Percentiles rank a stretch among this genome's conserved stretches.
phyloP scores from a whole-genome alignment of 2,888 invertebrate genomes.

The Himalopsyche tibetana region DNA sequence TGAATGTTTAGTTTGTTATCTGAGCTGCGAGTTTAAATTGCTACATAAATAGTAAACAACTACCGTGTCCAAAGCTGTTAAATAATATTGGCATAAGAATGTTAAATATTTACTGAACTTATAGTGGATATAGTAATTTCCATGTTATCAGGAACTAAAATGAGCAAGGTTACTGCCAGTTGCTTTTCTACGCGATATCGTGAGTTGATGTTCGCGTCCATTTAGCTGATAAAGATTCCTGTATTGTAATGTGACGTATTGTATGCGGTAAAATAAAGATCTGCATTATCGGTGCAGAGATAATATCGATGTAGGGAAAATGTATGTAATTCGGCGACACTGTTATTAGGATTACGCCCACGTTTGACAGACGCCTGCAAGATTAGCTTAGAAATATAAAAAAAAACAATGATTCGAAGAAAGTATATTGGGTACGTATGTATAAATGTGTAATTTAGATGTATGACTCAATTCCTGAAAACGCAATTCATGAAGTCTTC shows the following conservation, averaged over 20 bases:
- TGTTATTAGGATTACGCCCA: slow-evolving; percentile 18
- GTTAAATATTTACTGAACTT: slow-evolving; percentile 3
- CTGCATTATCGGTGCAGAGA: slow-evolving; percentile 15
- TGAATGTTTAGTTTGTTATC: no score
- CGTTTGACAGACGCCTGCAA: not conserved
- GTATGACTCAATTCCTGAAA: slow-evolving; percentile 53
- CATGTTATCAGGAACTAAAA: not conserved
- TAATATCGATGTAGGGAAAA: not conserved
- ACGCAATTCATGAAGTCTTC: slow-evolving; percentile 49
- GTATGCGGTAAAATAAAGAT: slow-evolving; percentile 33
- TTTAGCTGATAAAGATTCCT: not conserved
- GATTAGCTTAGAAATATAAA: slow-evolving; percentile 7
- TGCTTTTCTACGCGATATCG: not conserved
- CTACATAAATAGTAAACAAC: not conserved
- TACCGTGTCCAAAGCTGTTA: not conserved
- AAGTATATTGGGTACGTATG: not conserved
- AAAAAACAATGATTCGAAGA: slow-evolving; percentile 1
- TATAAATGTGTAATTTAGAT: not conserved
- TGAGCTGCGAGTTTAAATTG: not conserved
- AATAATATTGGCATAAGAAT: slow-evolving; percentile 6
- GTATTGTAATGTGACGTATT: not conserved
- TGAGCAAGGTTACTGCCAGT: not conserved
- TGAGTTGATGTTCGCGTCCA: not conserved
- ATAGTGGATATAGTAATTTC: not conserved
- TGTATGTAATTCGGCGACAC: not conserved